phyloP scores from a whole-genome alignment of 1,140 invertebrate genomes.

The Sesamia nonagrioides region DNA sequence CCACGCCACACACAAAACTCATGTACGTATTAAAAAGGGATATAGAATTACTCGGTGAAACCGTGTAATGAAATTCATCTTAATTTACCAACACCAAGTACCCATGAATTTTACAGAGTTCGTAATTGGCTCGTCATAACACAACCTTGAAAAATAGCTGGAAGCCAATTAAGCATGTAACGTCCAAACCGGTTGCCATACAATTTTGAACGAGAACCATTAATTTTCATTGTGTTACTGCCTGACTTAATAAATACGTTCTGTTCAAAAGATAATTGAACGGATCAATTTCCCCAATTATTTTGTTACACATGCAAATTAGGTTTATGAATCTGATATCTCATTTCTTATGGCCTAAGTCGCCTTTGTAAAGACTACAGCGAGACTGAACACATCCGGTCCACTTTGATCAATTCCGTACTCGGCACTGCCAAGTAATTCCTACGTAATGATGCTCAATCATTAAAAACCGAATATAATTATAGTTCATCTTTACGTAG shows the following conservation, averaged over 20 bases:
- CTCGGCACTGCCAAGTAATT: constrained; percentile 30
- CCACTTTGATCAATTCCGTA: not conserved
- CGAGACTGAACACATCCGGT: constrained; percentile 1
- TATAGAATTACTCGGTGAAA: constrained; percentile 12
- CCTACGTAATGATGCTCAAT: not conserved
- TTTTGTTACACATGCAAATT: not conserved
- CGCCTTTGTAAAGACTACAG: constrained; percentile 12
- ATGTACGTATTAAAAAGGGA: not conserved
- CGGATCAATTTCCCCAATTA: constrained; percentile 46
- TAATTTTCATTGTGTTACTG: constrained; percentile 56
- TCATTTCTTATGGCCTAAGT: constrained; percentile 25
- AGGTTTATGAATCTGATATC: constrained; percentile 1
- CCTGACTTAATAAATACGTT: constrained; percentile 36
- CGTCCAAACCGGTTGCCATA: constrained; percentile 1
- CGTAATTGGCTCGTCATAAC: constrained; percentile 36
- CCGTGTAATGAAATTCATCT: constrained; percentile 11
- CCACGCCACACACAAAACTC: not conserved
- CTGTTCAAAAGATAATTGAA: constrained; percentile 49
- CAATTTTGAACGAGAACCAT: constrained; percentile 34
- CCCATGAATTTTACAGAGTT: constrained; percentile 1
- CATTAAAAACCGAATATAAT: constrained; percentile 25
- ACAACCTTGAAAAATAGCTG: constrained; percentile 35
- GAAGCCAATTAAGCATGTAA: constrained; percentile 39
- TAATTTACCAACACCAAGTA: constrained; percentile 1
- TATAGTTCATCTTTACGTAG: constrained; percentile 48